Evolutionary conservation across 1,140 invertebrate genomes (phyloP).

Genomic region (Melitaea cinxia): DNA sequence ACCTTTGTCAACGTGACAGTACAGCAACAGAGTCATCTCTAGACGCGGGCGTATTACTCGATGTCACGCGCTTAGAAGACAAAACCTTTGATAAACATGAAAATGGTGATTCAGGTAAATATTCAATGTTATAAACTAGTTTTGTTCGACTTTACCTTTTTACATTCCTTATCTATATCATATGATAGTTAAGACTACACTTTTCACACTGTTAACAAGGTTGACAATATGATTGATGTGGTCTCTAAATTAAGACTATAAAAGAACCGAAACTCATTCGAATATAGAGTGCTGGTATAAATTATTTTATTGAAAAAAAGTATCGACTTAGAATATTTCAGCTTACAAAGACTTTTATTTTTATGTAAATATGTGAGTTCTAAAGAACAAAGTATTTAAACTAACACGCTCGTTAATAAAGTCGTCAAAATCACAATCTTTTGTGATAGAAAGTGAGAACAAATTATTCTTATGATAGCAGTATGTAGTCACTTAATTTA

Average conservation of each 20-base stretch:
- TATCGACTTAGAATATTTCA: no score
- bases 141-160: slow-evolving; percentile 30
- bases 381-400: background rate
- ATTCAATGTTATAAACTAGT: slow-evolving; percentile 26
- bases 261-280: no score
- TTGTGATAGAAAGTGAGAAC: background rate
- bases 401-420: background rate
- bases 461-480: background rate
- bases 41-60: slow-evolving; percentile 69
- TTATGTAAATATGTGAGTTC: background rate
- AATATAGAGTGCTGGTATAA: no score
- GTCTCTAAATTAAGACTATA: background rate
- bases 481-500: background rate
- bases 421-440: background rate
- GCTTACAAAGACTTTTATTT: background rate
- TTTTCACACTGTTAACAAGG: background rate
- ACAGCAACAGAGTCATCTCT: slow-evolving; percentile 69
- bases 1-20: slow-evolving; percentile 81
- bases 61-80: slow-evolving; percentile 67
- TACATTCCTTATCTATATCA: slow-evolving; percentile 38
- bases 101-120: slow-evolving; percentile 68
- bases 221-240: slow-evolving; percentile 59
- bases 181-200: slow-evolving; percentile 41
- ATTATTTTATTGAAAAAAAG: no score
- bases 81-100: slow-evolving; percentile 49